Base-by-base conservation (phyloP, 2,888 invertebrate genomes). In the Habroteleia sp. region DNA sequence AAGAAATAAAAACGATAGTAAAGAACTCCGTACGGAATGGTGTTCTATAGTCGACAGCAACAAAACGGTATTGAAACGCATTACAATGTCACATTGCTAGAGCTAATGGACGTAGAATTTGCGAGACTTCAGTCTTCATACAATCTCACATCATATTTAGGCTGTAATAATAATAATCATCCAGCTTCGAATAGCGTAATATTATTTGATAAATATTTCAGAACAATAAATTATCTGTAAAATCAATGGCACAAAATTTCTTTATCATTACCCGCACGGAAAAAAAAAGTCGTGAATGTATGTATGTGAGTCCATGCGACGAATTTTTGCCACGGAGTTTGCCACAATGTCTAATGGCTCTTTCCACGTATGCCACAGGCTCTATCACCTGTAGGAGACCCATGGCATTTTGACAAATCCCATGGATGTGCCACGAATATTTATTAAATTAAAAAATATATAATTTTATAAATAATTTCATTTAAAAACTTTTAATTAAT, bases 1-100 rank as follows among this genome's bases (percentile, higher is more conserved):
- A 29, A 50, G 20, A 62, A 50, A 39, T 16, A 71, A 65, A 56
- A 20, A 46, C 42, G 33, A 3, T 29, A 41, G 35, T 37, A 65
- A 58, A 31, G 44, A 27, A 17, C 27, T 44, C 44, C 14, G 35
- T 7, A 37, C 23, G 16, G 33, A 42, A 56, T 48, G 56, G 48
- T 62, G 54, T 62, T 71, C 54, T 56, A 63, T 56, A 8, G 42
- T 35, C 23, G 41, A 25, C 14, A 39, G 33, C 48, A 48, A 63
- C 54, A 41, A 71, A 71, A 68, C 31, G 37, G 35, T 17, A 52
- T 65, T 33, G 44, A 65, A 65, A 52, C 42, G 10, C 16, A 8
- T 27, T 14, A 63, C 63, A 63, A 39, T 50, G 50, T 33, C 39
- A 50, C 39, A 48, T 48, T 33, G 37, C 50, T 7, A n/a, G n/a